These are phyloP conservation scores for Cantharis rustica DNA, from an alignment of 2,888 invertebrate species.

Conservation along the genomic window DNA sequence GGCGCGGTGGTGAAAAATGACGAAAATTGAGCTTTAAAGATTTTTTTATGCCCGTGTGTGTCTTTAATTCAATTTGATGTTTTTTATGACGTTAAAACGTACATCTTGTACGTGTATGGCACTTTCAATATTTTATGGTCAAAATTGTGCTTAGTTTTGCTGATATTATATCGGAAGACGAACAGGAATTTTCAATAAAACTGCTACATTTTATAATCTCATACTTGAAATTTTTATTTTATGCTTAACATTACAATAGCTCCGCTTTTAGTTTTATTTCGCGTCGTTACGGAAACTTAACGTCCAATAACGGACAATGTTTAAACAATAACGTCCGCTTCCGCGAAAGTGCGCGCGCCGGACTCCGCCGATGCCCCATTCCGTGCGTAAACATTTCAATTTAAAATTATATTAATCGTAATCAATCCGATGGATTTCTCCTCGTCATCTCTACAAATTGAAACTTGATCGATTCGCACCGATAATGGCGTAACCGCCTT, in stretches of 20 bases:
- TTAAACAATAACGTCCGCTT: not conserved
- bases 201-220: not conserved
- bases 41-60: conserved; percentile 30
- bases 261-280: not conserved
- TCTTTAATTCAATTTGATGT: conserved; percentile 45
- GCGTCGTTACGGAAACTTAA: not conserved
- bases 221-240: not conserved
- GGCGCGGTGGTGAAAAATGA: conserved; percentile 8
- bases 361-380: not conserved
- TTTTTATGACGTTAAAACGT: conserved; percentile 37
- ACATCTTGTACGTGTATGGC: not conserved
- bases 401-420: not conserved
- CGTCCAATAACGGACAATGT: not conserved
- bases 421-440: not conserved
- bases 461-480: not conserved
- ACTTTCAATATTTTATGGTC: not conserved
- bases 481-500: not conserved
- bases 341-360: not conserved
- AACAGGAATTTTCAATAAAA: not conserved
- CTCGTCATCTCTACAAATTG: not conserved
- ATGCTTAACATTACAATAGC: not conserved
- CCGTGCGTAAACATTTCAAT: not conserved
- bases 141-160: not conserved
- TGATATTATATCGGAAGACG: not conserved
- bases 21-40: conserved; percentile 29